Conservation (phyloP, 2,888 invertebrate species). For the Drosophila borborema region DNA sequence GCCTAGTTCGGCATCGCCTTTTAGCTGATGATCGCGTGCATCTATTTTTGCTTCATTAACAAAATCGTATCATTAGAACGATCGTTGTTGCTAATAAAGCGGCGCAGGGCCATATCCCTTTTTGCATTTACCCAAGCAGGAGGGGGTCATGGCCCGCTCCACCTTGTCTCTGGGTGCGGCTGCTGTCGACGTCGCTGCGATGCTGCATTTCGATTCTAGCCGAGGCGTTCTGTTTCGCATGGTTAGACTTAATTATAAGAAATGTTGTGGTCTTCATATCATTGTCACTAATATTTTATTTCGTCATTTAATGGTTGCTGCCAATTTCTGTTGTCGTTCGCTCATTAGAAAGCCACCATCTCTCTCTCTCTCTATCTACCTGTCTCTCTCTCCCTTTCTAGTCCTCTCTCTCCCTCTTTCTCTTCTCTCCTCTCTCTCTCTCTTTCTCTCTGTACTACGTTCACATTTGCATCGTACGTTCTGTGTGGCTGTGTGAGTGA, state of each 20-base stretch:
- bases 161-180: conserved; percentile 32
- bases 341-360: conserved; percentile 64
- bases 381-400: neutral
- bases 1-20: conserved; percentile 43
- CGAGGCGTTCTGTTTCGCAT: conserved; percentile 80
- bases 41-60: conserved; percentile 81
- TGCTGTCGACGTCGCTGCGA: conserved; percentile 44
- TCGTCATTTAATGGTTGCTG: conserved; percentile 71
- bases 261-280: conserved; percentile 76
- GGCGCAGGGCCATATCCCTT: conserved; percentile 54
- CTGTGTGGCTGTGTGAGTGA: conserved; percentile 17
- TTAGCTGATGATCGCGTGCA: conserved; percentile 58
- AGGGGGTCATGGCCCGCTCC: conserved; percentile 34
- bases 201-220: conserved; percentile 76
- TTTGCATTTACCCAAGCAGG: conserved; percentile 25
- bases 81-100: conserved; percentile 77
- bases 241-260: conserved; percentile 82
- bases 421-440: neutral
- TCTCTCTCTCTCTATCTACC: conserved; percentile 15
- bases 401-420: neutral
- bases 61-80: conserved; percentile 72
- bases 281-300: conserved; percentile 75
- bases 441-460: neutral
- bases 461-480: conserved; percentile 27
- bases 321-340: conserved; percentile 75